Conservation (phyloP, 2,113 vertebrate species). For the Anarrhichthys ocellatus region DNA sequence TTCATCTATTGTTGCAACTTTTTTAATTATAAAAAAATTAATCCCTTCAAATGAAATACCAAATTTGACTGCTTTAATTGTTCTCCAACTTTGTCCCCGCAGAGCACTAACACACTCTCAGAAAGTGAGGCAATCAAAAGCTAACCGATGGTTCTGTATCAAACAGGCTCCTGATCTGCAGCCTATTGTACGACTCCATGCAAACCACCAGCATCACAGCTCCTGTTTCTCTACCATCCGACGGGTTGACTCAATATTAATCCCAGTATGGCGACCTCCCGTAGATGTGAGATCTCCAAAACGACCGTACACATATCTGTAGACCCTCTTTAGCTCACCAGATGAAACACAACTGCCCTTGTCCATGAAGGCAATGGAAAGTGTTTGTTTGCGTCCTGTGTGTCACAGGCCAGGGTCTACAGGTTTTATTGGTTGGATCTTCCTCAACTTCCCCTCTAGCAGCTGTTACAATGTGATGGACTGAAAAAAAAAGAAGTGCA, state of each 20-base stretch:
- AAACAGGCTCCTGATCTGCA: not conserved
- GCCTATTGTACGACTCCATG: not conserved
- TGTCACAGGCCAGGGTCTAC: constrained; percentile 45
- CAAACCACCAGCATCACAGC: not conserved
- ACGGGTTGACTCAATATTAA: constrained; percentile 1
- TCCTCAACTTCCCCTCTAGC: constrained; percentile 41
- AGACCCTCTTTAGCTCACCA: not conserved
- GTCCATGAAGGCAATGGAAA: constrained; percentile 12
- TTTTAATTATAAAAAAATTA: constrained; percentile 39
- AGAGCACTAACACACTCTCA: constrained; percentile 15
- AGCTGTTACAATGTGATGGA: constrained; percentile 52
- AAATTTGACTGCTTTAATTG: constrained; percentile 16
- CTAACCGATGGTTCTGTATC: constrained; percentile 3
- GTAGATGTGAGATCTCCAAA: not conserved
- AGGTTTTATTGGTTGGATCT: constrained; percentile 50
- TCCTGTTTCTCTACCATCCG: not conserved
- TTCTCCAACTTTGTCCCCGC: constrained; percentile 23
- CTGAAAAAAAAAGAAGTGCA: constrained; percentile 22
- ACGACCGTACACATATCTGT: not conserved
- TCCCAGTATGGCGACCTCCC: not conserved
- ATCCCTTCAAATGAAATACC: constrained; percentile 17
- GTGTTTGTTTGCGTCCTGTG: constrained; percentile 16
- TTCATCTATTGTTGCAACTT: constrained; percentile 28
- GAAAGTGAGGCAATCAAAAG: constrained; percentile 35
- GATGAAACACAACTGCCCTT: constrained; percentile 14